Percentiles rank a stretch among this genome's conserved stretches.
These are phyloP conservation scores for Priocnemis perturbator DNA, from an alignment of 2,888 invertebrate genomes.

Conservation along the genomic window DNA sequence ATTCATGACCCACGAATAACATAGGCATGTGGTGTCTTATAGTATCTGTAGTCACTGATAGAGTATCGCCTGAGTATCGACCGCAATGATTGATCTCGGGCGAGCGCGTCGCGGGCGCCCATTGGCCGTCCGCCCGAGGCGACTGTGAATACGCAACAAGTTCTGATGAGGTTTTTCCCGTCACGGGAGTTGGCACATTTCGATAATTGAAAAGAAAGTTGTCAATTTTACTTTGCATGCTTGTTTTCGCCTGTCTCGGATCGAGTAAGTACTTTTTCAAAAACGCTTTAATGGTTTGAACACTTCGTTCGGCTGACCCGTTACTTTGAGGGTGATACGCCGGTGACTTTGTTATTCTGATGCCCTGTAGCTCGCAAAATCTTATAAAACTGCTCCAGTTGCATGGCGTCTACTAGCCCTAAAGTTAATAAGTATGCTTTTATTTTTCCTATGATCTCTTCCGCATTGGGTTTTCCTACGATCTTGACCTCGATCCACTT, in stretches of 20 bases:
- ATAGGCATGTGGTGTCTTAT: no score
- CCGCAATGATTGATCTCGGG: no score
- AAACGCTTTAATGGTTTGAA: slow-evolving; percentile 42
- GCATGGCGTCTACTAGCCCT: slow-evolving; percentile 24
- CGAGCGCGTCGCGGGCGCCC: no score
- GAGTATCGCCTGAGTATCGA: no score
- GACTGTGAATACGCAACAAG: no score
- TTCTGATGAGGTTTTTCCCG: slow-evolving; percentile 31
- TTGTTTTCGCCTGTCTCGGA: slow-evolving; percentile 19
- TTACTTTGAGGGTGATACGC: slow-evolving; percentile 54
- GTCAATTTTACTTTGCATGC: slow-evolving; percentile 25
- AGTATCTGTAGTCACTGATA: no score
- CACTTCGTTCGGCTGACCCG: slow-evolving; percentile 46
- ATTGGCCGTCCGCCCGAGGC: no score
- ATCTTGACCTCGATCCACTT: slow-evolving; percentile 13
- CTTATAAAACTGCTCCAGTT: slow-evolving; percentile 17
- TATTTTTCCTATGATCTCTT: slow-evolving; percentile 16
- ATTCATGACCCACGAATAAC: no score
- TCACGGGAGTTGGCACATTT: slow-evolving; percentile 38
- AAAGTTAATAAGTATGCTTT: slow-evolving; percentile 7
- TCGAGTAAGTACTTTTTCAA: no score
- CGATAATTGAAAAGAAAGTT: slow-evolving; percentile 23
- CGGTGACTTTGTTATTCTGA: slow-evolving; percentile 41
- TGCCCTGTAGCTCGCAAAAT: slow-evolving; percentile 30
- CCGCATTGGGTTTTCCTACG: slow-evolving; percentile 24